phyloP scores from a whole-genome alignment of 2,113 vertebrate genomes.

The Manacus vitellinus region DNA sequence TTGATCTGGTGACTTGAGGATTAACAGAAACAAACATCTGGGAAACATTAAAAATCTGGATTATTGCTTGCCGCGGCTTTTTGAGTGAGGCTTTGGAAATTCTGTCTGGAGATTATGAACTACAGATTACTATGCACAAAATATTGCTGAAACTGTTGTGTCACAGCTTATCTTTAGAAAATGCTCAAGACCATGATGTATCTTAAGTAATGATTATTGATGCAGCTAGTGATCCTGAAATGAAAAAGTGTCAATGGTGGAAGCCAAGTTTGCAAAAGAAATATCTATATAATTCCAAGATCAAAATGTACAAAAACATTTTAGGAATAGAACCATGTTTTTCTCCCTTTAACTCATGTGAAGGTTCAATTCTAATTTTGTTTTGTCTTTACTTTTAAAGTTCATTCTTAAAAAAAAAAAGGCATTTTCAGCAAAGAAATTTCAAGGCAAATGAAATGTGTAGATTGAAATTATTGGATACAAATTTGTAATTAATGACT shows the following conservation, averaged over 20 bases:
- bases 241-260: background rate
- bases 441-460: background rate
- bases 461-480: background rate
- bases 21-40: background rate
- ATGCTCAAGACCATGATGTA: background rate
- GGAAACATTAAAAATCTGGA: background rate
- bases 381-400: background rate
- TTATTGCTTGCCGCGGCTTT: background rate
- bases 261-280: background rate
- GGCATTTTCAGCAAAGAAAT: background rate
- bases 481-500: background rate
- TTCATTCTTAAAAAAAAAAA: background rate
- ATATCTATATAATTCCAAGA: background rate
- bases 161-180: background rate
- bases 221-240: background rate
- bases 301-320: background rate
- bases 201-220: background rate
- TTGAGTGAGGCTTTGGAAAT: background rate
- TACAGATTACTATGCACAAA: background rate
- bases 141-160: background rate
- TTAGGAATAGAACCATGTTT: background rate
- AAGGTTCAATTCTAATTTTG: background rate
- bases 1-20: background rate
- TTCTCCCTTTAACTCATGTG: background rate
- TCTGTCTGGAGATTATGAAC: background rate